Base-by-base conservation (phyloP, 1,140 invertebrate genomes). In the Popillia japonica region DNA sequence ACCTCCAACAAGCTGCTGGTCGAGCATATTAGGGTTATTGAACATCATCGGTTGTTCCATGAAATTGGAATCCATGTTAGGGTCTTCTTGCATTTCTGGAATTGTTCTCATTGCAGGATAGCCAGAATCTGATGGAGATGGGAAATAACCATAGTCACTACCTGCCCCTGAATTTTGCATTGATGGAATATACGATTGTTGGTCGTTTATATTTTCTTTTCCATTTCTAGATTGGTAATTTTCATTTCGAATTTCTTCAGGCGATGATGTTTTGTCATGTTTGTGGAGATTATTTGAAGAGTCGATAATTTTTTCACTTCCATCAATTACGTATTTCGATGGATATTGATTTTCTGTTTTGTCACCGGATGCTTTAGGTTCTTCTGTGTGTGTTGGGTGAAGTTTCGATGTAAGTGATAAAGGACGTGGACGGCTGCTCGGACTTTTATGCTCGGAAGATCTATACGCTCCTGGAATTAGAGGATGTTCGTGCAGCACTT, bases 41-140 rank as follows among this genome's bases (percentile, higher is more conserved):
- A 68, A 68, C 34, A 41, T 72, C 44, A 41, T 77, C n/a, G 78
- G 73, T 55, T 76, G 55, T 72, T 72, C 61, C 20, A 23, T 61
- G n/a, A 72, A 42, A 72, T 42, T 73, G 2, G 27, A 42, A 59
- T 23, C 11, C 20, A 68, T 68, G 7, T 34, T 34, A 34, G 27
- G 4, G 11, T 68, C 61, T 23, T 68, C 17, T 34, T 40, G 77
- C 40, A 72, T 72, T 27, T 74, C 72, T 6, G 17, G 6, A 6
- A n/a, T 34, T 44, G 72, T 42, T 44, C 17, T 74, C 40, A 40
- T 44, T 10, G 72, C 27, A 3, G 14, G 6, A n/a, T 17, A 74
- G 40, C n/a, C 41, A 44, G 11, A 40, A 22, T n/a, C 6, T 7
- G 23, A 68, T 3, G 14, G 17, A n/a, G 72, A 0, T 10, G 61